Percentiles rank a stretch among this genome's conserved stretches.
These are phyloP conservation scores for Sebastes iracundus DNA, from an alignment of 2,797 vertebrate species.

Conservation along the genomic window DNA sequence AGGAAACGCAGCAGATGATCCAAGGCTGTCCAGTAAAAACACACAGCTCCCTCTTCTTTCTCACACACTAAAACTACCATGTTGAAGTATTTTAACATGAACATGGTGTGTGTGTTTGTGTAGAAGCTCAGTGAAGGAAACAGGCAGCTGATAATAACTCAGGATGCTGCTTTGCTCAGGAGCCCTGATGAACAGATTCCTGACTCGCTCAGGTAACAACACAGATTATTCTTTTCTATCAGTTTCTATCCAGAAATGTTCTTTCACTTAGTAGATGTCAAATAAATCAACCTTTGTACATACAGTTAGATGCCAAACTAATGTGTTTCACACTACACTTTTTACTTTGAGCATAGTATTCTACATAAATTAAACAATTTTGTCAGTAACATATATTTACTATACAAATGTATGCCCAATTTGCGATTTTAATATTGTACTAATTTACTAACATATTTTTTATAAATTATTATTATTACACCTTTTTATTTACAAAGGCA, in stretches of 20 bases:
- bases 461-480: too few relatives aligned
- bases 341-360: too few relatives aligned
- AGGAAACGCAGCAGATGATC: slow-evolving; percentile 82
- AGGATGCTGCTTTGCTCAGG: slow-evolving; percentile 84
- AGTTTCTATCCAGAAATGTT: background rate
- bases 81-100: background rate
- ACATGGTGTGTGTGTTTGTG: slow-evolving; percentile 5
- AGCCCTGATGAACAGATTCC: slow-evolving; percentile 79
- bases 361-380: background rate
- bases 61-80: background rate
- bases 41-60: background rate
- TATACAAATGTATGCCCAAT: background rate
- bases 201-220: slow-evolving; percentile 83
- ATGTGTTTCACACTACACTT: background rate
- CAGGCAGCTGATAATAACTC: slow-evolving; percentile 84
- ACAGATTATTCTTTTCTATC: too few relatives aligned
- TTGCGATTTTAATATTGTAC: background rate
- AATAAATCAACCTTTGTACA: background rate
- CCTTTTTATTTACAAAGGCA: too few relatives aligned
- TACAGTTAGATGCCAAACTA: background rate
- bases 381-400: background rate
- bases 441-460: too few relatives aligned
- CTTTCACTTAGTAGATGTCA: background rate
- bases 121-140: slow-evolving; percentile 85
- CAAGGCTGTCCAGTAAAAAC: slow-evolving; percentile 85